Evolutionary conservation across 2,888 invertebrate genomes (phyloP).

Genomic region (Zaprionus bogoriensis): DNA sequence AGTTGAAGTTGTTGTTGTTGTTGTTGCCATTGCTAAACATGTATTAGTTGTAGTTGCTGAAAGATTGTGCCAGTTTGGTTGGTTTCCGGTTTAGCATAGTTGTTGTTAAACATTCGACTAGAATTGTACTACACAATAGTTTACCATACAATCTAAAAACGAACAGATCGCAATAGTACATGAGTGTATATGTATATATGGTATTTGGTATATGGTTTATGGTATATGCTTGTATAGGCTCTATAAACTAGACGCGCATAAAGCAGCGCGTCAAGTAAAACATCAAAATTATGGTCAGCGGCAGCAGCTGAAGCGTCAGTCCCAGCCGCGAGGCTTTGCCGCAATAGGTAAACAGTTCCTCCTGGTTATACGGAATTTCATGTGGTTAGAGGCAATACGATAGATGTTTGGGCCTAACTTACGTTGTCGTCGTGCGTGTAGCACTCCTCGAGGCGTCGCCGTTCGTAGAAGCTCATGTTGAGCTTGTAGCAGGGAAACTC

Average conservation of each 20-base stretch:
- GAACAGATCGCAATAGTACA: conserved; percentile 44
- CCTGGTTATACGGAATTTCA: conserved; percentile 52
- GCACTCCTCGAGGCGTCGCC: conserved; percentile 89
- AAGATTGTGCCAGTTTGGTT: conserved; percentile 65
- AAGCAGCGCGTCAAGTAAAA: conserved; percentile 73
- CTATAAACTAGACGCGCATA: conserved; percentile 61
- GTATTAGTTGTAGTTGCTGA: conserved; percentile 24
- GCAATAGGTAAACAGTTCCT: conserved; percentile 80
- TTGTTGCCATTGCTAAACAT: conserved; percentile 44
- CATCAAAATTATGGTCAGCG: conserved; percentile 69
- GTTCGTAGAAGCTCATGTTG: conserved; percentile 86
- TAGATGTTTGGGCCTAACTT: conserved; percentile 60
- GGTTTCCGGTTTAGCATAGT: conserved; percentile 20
- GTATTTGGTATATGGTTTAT: conserved; percentile 23
- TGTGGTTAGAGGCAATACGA: too few species aligned
- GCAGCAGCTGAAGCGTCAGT: conserved; percentile 60
- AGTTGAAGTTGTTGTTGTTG: conserved; percentile 59
- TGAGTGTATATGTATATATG: conserved; percentile 33
- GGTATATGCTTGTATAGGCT: conserved; percentile 40
- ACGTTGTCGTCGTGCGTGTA: conserved; percentile 90
- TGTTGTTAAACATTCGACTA: conserved; percentile 73
- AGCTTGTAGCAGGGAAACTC: conserved; percentile 90
- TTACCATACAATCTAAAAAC: conserved; percentile 59
- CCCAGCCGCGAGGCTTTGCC: conserved; percentile 78
- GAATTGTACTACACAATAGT: conserved; percentile 67